Evolutionary conservation across 1,140 invertebrate genomes (phyloP).

Genomic region (Leptonema lineaticorne): DNA sequence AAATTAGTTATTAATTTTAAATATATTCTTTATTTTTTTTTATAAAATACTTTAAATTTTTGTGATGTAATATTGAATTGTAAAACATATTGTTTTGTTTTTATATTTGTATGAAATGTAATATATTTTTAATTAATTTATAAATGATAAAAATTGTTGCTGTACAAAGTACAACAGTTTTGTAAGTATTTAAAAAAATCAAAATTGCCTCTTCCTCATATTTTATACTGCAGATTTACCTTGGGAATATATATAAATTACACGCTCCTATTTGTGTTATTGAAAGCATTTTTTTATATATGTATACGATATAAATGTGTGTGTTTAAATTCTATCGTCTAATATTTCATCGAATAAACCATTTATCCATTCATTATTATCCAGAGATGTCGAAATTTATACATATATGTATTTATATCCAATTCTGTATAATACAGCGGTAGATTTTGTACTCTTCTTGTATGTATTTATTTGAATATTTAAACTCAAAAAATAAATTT

Average conservation of each 20-base stretch:
- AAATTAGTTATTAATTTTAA: too few relatives aligned
- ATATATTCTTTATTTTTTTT: too few relatives aligned
- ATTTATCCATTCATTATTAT: too few relatives aligned
- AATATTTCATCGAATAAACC: too few relatives aligned
- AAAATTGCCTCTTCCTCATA: constrained; percentile 37
- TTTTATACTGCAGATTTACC: constrained; percentile 35
- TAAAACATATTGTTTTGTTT: too few relatives aligned
- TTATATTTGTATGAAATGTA: too few relatives aligned
- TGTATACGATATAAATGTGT: too few relatives aligned
- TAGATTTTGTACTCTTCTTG: constrained; percentile 18
- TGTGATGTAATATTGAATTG: not conserved
- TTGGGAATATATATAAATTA: not conserved
- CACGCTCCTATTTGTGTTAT: too few relatives aligned
- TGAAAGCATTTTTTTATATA: too few relatives aligned
- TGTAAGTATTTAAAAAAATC: constrained; percentile 25
- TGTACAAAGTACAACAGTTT: constrained; percentile 31
- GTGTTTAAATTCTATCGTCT: too few relatives aligned
- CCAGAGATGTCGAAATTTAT: not conserved
- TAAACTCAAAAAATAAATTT: not conserved
- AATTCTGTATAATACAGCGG: constrained; percentile 1
- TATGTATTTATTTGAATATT: not conserved
- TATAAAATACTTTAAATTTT: not conserved
- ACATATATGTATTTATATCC: not conserved
- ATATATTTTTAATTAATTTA: too few relatives aligned
- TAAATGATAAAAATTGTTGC: too few relatives aligned